Percentiles rank a stretch among this genome's conserved stretches.
phyloP scores from a whole-genome alignment of 2,888 invertebrate species.

The Zelleria hepariella region DNA sequence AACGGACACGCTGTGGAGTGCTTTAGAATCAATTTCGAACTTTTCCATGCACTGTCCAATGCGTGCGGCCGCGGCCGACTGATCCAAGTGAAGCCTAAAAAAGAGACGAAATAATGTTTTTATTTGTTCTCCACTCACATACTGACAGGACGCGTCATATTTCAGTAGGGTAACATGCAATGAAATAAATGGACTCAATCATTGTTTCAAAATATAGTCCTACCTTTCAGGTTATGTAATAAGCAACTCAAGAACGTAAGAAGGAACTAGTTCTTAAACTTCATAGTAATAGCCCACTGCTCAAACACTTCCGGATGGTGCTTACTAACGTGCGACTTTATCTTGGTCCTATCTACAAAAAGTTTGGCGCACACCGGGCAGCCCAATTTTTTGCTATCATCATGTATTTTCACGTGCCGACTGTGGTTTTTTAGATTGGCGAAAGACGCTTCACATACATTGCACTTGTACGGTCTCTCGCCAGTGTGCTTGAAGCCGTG shows the following conservation, averaged over 20 bases:
- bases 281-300: not conserved
- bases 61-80: not conserved
- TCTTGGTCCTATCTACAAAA: not conserved
- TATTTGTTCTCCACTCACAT: not conserved
- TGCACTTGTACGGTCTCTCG: conserved; percentile 7
- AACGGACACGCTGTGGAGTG: conserved; percentile 1
- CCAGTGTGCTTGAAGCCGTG: conserved; percentile 14
- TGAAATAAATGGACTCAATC: not conserved
- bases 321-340: not conserved
- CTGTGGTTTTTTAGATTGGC: not conserved
- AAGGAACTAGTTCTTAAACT: not conserved
- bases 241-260: no score
- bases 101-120: not conserved
- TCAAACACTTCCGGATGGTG: conserved; percentile 8
- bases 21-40: conserved; percentile 3
- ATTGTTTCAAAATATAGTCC: not conserved
- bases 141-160: not conserved
- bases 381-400: not conserved
- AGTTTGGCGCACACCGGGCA: not conserved
- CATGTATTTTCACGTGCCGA: conserved; percentile 4
- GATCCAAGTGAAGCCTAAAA: not conserved
- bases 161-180: not conserved
- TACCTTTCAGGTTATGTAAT: no score
- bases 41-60: conserved; percentile 1
- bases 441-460: conserved; percentile 7